These are phyloP conservation scores for Octodon degus DNA, from an alignment of 2,113 vertebrate species.

Conservation along the genomic window DNA sequence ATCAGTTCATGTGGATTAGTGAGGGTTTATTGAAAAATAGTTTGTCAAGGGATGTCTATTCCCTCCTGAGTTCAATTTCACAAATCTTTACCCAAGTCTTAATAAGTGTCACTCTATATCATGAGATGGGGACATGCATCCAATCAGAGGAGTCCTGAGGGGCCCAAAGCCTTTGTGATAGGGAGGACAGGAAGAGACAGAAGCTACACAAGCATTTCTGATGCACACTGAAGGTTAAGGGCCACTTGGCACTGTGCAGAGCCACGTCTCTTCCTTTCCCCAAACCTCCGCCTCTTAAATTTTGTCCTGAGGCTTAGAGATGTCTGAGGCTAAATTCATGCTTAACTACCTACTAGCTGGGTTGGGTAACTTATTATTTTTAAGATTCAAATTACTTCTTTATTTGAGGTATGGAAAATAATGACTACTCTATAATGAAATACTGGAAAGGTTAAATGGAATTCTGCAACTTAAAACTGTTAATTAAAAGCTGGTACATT, in stretches of 20 bases:
- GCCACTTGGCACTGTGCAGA: not conserved
- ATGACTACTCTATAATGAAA: not conserved
- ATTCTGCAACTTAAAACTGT: not conserved
- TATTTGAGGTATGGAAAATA: conserved; percentile 1
- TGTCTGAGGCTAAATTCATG: not conserved
- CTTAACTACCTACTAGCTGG: not conserved
- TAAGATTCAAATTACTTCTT: not conserved
- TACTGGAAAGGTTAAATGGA: conserved; percentile 1
- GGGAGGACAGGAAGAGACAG: not conserved
- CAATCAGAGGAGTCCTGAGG: not conserved
- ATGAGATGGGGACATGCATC: not conserved
- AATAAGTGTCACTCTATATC: not conserved
- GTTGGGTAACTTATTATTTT: not conserved
- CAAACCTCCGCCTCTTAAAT: not conserved
- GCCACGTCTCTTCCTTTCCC: not conserved
- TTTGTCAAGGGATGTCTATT: not conserved
- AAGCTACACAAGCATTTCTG: not conserved
- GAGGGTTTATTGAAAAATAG: not conserved
- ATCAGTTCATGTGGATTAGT: not conserved
- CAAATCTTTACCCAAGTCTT: not conserved
- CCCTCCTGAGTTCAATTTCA: not conserved
- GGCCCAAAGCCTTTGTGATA: not conserved
- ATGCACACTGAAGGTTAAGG: not conserved
- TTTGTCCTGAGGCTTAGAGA: not conserved
- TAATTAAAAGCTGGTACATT: not conserved